These are phyloP conservation scores for Peromyscus attwateri DNA, from an alignment of 2,797 vertebrate genomes.

Conservation along the genomic window DNA sequence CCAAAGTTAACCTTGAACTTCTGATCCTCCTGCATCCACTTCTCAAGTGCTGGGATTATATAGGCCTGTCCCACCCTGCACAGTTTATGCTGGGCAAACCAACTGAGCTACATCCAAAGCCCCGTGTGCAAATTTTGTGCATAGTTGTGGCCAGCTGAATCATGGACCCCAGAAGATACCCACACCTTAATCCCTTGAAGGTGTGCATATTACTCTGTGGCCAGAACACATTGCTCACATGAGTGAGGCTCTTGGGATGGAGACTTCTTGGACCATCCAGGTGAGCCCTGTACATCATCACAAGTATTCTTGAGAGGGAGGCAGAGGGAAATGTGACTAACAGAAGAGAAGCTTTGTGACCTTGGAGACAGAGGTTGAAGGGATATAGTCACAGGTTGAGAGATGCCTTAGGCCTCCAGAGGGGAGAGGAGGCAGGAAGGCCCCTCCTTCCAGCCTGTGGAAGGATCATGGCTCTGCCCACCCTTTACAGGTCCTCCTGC, in stretches of 20 bases:
- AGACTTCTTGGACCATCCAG: not conserved
- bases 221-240: accelerated
- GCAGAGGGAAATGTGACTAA: not conserved
- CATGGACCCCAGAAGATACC: not conserved
- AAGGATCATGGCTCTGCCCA: accelerated
- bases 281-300: accelerated
- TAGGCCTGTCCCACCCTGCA: not conserved
- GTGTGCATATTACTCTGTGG: accelerated
- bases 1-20: not conserved
- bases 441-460: not conserved
- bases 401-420: not conserved
- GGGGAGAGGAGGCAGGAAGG: not conserved
- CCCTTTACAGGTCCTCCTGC: not conserved
- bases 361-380: not conserved
- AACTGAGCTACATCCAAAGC: not conserved
- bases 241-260: not conserved
- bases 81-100: not conserved
- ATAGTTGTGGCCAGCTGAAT: not conserved
- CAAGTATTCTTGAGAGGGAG: not conserved
- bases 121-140: too few relatives aligned
- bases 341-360: not conserved
- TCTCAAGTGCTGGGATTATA: not conserved
- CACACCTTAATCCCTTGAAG: not conserved
- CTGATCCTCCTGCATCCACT: not conserved
- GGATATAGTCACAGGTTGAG: not conserved